Percentiles rank a stretch among this genome's conserved stretches.
Evolutionary conservation across 2,888 invertebrate species (phyloP).

Genomic region (Alitta virens): DNA sequence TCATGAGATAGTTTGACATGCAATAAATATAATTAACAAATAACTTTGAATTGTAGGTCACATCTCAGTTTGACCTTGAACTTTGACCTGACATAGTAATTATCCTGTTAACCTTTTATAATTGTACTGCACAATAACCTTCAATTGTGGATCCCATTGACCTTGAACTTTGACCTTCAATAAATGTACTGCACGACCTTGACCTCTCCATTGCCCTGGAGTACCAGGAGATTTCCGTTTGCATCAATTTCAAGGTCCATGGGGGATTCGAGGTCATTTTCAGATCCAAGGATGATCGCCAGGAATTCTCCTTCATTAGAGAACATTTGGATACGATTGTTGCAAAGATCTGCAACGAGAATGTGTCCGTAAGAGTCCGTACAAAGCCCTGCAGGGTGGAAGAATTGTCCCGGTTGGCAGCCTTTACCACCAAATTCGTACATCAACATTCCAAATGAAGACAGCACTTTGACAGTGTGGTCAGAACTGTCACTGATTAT

Average conservation of each 20-base stretch:
- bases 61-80: neutral
- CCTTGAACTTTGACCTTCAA: neutral
- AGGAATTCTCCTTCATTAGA: constrained; percentile 7
- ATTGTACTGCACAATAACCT: too few relatives aligned
- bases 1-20: too few relatives aligned
- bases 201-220: constrained; percentile 6
- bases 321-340: constrained; percentile 14
- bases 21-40: too few relatives aligned
- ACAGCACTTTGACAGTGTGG: constrained; percentile 10
- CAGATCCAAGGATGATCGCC: neutral
- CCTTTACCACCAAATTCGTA: constrained; percentile 7
- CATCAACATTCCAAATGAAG: neutral
- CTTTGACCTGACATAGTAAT: too few relatives aligned
- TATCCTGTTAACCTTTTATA: too few relatives aligned
- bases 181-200: constrained; percentile 6
- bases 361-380: constrained; percentile 12
- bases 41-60: too few relatives aligned
- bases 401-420: constrained; percentile 1
- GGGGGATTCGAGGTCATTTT: neutral
- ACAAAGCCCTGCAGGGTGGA: constrained; percentile 16
- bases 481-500: constrained; percentile 5
- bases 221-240: constrained; percentile 1
- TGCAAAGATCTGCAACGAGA: constrained; percentile 11
- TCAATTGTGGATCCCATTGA: too few relatives aligned
- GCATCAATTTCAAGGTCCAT: constrained; percentile 10